These are phyloP conservation scores for Diarsia rubi DNA, from an alignment of 2,888 invertebrate species.

Conservation along the genomic window DNA sequence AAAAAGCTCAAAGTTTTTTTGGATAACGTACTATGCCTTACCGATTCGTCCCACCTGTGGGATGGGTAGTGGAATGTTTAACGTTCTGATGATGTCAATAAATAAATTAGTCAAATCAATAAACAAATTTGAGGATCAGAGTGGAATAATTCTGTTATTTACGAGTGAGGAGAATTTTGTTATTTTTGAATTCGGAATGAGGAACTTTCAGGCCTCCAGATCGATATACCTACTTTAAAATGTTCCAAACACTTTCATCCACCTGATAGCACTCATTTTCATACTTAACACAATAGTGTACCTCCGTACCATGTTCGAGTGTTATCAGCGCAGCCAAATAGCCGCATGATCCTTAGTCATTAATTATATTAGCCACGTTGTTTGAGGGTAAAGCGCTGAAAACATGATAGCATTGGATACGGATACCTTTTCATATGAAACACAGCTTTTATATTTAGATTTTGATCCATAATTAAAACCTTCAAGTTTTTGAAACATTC, in stretches of 20 bases:
- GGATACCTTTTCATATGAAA: slow-evolving; percentile 6
- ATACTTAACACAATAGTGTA: slow-evolving; percentile 4
- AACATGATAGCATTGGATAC: slow-evolving; percentile 29
- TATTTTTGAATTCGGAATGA: not conserved
- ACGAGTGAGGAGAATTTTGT: not conserved
- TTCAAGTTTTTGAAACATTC: not conserved
- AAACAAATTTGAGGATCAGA: not conserved
- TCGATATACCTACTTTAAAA: not conserved
- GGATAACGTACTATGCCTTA: not conserved
- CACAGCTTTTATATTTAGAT: not conserved
- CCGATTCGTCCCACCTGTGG: not conserved
- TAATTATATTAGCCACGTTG: slow-evolving; percentile 28
- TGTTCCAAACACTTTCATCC: not conserved
- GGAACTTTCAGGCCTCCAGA: not conserved
- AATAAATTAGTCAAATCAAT: not conserved
- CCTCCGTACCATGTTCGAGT: not conserved
- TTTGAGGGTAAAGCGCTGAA: slow-evolving; percentile 33
- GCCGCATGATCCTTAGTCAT: slow-evolving; percentile 46
- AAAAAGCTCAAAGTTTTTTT: not conserved
- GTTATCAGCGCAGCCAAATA: slow-evolving; percentile 16
- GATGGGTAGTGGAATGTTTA: not conserved
- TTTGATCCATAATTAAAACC: not conserved
- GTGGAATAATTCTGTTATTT: not conserved
- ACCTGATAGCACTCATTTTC: not conserved
- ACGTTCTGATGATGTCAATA: not conserved